These are phyloP conservation scores for Hypotaenidia okinawae DNA, from an alignment of 2,797 vertebrate species.

Conservation along the genomic window DNA sequence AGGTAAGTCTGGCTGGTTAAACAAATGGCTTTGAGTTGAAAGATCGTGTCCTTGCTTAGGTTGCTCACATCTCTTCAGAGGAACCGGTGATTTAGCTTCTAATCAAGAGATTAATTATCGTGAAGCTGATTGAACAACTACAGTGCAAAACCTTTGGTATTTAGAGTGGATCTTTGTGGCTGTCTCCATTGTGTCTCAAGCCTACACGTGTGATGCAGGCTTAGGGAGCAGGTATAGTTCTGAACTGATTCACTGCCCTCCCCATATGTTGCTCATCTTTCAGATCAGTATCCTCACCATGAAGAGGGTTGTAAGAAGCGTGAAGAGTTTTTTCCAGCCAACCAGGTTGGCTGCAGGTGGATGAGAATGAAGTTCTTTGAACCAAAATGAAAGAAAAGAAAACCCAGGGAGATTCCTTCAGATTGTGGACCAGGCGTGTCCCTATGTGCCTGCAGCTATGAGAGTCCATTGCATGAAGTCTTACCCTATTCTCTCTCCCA, in stretches of 20 bases:
- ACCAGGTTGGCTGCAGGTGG: not conserved
- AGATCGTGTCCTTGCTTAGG: not conserved
- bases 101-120: not conserved
- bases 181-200: not conserved
- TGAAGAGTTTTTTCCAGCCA: not conserved
- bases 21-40: not conserved
- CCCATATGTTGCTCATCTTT: accelerated
- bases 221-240: not conserved
- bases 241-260: not conserved
- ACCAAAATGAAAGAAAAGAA: not conserved
- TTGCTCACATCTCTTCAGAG: not conserved
- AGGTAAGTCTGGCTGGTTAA: not conserved
- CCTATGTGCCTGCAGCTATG: not conserved
- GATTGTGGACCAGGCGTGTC: accelerated
- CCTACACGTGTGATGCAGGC: not conserved
- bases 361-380: not conserved
- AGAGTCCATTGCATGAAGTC: not conserved
- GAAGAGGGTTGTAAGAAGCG: not conserved
- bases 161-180: not conserved
- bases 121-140: not conserved
- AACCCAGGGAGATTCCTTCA: not conserved
- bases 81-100: not conserved
- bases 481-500: not conserved
- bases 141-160: not conserved
- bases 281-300: accelerated